phyloP scores from a whole-genome alignment of 2,888 invertebrate species.

The Drosophila sordidapex region DNA sequence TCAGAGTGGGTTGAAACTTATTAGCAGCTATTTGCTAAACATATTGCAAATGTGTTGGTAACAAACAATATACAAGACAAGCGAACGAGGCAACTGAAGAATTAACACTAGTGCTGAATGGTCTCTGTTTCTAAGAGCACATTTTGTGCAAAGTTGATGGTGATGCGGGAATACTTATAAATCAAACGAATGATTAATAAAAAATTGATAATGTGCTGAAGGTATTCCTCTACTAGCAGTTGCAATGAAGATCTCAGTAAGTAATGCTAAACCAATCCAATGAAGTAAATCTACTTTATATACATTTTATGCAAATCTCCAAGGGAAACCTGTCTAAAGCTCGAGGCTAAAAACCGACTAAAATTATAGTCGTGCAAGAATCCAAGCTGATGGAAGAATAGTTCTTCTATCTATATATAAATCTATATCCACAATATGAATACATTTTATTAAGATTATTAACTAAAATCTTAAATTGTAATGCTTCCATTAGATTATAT shows the following conservation, averaged over 20 bases:
- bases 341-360: too few relatives aligned
- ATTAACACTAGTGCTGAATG: conserved; percentile 21
- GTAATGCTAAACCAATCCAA: neutral
- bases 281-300: neutral
- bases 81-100: conserved; percentile 19
- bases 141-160: conserved; percentile 14
- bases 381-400: neutral
- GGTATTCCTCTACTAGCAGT: neutral
- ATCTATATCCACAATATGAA: neutral
- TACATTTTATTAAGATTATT: neutral
- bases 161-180: neutral
- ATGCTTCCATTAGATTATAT: neutral
- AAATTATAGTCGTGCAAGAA: neutral
- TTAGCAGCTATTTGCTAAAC: conserved; percentile 79
- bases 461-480: neutral
- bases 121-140: neutral
- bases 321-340: neutral
- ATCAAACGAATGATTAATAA: neutral
- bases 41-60: conserved; percentile 55
- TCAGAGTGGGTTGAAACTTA: conserved; percentile 52
- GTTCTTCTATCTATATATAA: too few relatives aligned
- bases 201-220: neutral
- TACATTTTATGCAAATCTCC: neutral
- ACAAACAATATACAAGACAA: conserved; percentile 30
- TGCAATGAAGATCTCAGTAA: neutral